Conservation (phyloP, 2,888 invertebrate species). For the Gibbula magus region DNA sequence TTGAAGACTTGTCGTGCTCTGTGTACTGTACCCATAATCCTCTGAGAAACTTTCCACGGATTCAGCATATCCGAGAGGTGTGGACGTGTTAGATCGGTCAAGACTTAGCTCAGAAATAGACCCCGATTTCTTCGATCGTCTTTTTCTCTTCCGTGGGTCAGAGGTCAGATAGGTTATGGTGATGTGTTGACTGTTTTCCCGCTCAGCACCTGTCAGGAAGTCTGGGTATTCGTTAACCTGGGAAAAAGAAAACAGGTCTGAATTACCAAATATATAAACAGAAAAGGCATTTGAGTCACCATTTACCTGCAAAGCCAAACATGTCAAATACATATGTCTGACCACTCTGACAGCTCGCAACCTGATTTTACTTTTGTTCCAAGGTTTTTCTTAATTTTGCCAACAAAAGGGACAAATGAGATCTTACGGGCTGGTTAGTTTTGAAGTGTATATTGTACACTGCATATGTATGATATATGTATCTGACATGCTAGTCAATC, state of each 20-base stretch:
- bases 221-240: conserved; percentile 73
- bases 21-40: conserved; percentile 58
- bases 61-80: conserved; percentile 58
- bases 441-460: no score
- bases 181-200: conserved; percentile 71
- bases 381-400: no score
- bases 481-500: neutral
- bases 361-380: no score
- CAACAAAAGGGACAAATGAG: no score
- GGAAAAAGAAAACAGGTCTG: conserved; percentile 26
- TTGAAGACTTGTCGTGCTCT: conserved; percentile 46
- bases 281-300: no score
- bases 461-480: no score
- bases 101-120: conserved; percentile 51
- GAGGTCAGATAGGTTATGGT: conserved; percentile 66
- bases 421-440: no score
- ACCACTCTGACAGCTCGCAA: no score
- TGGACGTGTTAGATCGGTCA: conserved; percentile 61
- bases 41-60: conserved; percentile 59
- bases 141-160: conserved; percentile 40
- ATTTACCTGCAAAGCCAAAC: no score
- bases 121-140: conserved; percentile 30
- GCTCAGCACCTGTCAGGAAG: conserved; percentile 70
- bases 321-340: no score
- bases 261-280: neutral